These are phyloP conservation scores for Sakesphorus luctuosus DNA, from an alignment of 2,113 vertebrate species.

Conservation along the genomic window DNA sequence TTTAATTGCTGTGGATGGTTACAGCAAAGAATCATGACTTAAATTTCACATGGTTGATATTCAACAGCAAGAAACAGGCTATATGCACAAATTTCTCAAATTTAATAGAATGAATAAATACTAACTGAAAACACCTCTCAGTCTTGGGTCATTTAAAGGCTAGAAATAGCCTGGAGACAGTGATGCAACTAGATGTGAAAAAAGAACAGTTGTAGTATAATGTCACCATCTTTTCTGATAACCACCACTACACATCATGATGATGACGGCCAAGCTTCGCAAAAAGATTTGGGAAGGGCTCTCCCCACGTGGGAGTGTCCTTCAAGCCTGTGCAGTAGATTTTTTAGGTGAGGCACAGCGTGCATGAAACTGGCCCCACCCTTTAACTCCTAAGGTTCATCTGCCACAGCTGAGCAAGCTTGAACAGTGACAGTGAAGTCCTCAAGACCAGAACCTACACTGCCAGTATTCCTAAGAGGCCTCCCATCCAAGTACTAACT, in stretches of 20 bases:
- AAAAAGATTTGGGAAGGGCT: no score
- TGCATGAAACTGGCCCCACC: no score
- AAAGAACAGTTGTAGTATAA: neutral
- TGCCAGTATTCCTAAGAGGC: no score
- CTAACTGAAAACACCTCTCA: neutral
- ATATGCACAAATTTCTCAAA: neutral
- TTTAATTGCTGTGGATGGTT: neutral
- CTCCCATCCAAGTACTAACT: no score
- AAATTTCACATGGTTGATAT: neutral
- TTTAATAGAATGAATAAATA: neutral
- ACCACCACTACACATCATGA: neutral
- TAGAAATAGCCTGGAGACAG: neutral
- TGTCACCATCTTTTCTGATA: neutral
- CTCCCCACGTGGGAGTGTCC: no score
- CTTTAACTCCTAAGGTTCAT: no score
- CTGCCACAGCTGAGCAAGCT: no score
- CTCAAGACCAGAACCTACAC: no score
- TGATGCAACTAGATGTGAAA: neutral
- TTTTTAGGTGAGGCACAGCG: no score
- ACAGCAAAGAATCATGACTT: neutral
- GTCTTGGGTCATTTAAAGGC: neutral
- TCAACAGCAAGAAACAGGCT: neutral
- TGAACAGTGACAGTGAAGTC: no score
- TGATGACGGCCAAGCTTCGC: no score
- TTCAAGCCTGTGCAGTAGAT: no score